A percentile compares a stretch with the other conserved stretches of the same genome.
phyloP scores from a whole-genome alignment of 2,888 invertebrate species.

The Acutogordius australiensis region DNA sequence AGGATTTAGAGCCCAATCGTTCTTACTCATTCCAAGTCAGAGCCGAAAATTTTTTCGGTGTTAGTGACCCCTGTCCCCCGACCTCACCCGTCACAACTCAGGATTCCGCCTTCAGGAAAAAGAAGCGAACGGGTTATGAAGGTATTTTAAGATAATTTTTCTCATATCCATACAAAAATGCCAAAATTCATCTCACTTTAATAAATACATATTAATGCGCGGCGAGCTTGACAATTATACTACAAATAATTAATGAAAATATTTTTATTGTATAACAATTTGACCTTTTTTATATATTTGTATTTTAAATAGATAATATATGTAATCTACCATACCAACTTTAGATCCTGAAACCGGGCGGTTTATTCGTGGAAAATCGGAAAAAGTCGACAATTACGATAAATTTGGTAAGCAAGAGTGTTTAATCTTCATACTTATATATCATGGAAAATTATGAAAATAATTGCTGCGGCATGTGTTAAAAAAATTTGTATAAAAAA shows the following conservation, averaged over 20 bases:
- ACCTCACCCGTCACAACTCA: conserved; percentile 46
- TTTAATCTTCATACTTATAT: neutral
- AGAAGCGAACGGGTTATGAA: conserved; percentile 18
- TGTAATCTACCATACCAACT: conserved; percentile 5
- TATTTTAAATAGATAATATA: no score
- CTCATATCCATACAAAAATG: neutral
- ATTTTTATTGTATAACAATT: no score
- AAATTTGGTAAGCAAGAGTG: conserved; percentile 43
- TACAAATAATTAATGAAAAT: no score
- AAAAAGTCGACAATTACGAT: conserved; percentile 72
- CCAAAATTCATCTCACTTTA: no score
- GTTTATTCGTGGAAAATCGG: conserved; percentile 63
- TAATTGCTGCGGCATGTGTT: neutral
- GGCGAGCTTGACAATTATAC: no score
- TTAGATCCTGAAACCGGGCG: conserved; percentile 26
- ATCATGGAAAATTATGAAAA: neutral
- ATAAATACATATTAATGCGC: no score
- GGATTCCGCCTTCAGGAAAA: conserved; percentile 15
- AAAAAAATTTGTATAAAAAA: no score
- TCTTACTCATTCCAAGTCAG: conserved; percentile 88
- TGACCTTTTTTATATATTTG: no score
- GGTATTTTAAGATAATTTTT: conserved; percentile 14
- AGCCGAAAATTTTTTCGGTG: conserved; percentile 90
- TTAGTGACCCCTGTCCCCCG: conserved; percentile 70
- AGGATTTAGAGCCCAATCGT: conserved; percentile 16